These are phyloP conservation scores for Rapana venosa DNA, from an alignment of 2,888 invertebrate genomes.

Conservation along the genomic window DNA sequence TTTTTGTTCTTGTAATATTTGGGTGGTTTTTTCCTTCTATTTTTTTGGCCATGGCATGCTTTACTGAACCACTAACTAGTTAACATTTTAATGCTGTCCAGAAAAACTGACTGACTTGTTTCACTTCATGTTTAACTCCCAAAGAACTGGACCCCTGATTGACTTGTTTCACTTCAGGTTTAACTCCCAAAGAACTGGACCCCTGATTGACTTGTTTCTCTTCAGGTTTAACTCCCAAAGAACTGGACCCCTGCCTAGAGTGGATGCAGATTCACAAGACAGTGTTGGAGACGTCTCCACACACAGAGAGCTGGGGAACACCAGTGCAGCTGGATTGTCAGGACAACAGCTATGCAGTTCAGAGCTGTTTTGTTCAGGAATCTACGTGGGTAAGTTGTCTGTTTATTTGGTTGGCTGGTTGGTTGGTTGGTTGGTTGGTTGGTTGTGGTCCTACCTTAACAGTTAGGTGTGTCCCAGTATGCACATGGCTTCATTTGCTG, in stretches of 20 bases:
- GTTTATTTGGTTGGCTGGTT: background rate
- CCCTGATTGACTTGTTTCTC: background rate
- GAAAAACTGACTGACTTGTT: no score
- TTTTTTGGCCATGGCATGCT: no score
- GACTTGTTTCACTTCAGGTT: background rate
- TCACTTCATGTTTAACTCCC: background rate
- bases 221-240: background rate
- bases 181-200: background rate
- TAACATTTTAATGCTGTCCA: no score
- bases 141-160: background rate
- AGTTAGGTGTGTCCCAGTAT: no score
- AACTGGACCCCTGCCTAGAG: background rate
- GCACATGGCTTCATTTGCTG: no score
- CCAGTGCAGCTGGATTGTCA: no score
- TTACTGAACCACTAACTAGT: no score
- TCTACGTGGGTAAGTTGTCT: background rate
- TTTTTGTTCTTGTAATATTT: no score
- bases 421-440: background rate
- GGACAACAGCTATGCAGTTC: background rate
- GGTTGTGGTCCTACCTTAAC: no score
- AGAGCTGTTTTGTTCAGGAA: background rate
- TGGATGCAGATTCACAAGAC: constrained; percentile 6
- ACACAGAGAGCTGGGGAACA: background rate
- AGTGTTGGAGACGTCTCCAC: background rate
- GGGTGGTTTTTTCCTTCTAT: no score